Evolutionary conservation across 2,888 invertebrate species (phyloP), one percentile per base, ranked within the genome.

Genomic region (Euclidia mi): DNA sequence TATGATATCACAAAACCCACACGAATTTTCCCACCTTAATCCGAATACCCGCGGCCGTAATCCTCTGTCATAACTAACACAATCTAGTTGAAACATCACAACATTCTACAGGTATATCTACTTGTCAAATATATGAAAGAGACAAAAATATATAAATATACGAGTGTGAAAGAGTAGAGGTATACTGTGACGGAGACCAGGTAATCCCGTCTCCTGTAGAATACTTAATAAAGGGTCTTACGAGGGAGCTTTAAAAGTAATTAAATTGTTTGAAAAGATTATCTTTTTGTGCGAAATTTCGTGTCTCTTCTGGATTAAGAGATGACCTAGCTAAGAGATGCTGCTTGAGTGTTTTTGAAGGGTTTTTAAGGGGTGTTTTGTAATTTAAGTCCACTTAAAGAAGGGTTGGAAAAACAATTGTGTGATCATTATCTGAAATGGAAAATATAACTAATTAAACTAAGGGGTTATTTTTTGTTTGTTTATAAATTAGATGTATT

Each of bases 181-280:
- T 51, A 49, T 63, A 69, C 65, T 62, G 61, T 71, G 63, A 48
- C 57, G 51, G 56, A 51, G 56, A 48, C 56, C 70, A 74, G 71
- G 78, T 82, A 80, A 81, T 76, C 77, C 76, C 45, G 47, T 67
- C 68, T 76, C 64, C 71, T 71, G 48, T 71, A 64, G 76, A 82
- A 80, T 79, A 80, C 71, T 72, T 77, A 80, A 78, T 78, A 77
- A 72, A 76, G 70, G 63, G 73, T 60, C 49, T 56, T 71, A 71
- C 67, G 63, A 63, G 56, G 49, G 57, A 51, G 72, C 76, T 71
- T 63, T 63, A 60, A 66, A 65, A 71, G 68, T 71, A 75, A 71
- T 71, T 75, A 71, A 71, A 71, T 66, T 71, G 43, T 63, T 66
- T 38, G 50, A 65, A 50, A 20, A 63, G 50, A 63, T 75, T 66